Evolutionary conservation across 2,113 vertebrate species (phyloP).

Genomic region (Cololabis saira): DNA sequence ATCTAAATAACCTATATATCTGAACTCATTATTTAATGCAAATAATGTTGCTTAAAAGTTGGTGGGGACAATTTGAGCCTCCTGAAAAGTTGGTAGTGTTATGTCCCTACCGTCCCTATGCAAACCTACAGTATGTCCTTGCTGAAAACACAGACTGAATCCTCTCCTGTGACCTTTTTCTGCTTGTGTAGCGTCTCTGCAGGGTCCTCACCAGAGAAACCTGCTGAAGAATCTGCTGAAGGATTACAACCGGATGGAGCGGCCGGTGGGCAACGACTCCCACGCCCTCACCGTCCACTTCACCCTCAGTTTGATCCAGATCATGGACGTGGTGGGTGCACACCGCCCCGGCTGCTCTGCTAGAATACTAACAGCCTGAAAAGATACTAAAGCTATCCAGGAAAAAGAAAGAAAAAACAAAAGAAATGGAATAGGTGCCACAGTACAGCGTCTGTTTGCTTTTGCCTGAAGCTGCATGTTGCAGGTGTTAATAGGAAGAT

Average conservation of each 20-base stretch:
- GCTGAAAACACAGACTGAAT: background rate
- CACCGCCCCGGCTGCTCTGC: background rate
- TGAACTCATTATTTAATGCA: no score
- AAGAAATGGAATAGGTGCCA: background rate
- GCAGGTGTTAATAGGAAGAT: no score
- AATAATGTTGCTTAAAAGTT: no score
- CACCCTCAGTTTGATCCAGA: conserved; percentile 82
- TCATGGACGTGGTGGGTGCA: conserved; percentile 85
- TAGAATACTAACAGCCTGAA: no score
- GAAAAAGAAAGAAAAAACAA: background rate
- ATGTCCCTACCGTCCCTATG: no score
- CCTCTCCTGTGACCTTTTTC: background rate
- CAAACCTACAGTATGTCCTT: no score
- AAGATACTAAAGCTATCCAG: background rate
- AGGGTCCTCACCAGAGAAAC: conserved; percentile 83
- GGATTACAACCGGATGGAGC: conserved; percentile 85
- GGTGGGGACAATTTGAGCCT: no score
- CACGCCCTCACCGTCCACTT: conserved; percentile 80
- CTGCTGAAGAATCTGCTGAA: conserved; percentile 85
- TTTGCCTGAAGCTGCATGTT: no score
- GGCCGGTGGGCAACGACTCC: conserved; percentile 84
- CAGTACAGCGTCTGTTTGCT: no score
- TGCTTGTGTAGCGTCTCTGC: conserved; percentile 72
- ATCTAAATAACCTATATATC: no score
- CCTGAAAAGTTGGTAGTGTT: no score